These are phyloP conservation scores for Ariolimax columbianus DNA, from an alignment of 2,888 invertebrate species.

Conservation along the genomic window DNA sequence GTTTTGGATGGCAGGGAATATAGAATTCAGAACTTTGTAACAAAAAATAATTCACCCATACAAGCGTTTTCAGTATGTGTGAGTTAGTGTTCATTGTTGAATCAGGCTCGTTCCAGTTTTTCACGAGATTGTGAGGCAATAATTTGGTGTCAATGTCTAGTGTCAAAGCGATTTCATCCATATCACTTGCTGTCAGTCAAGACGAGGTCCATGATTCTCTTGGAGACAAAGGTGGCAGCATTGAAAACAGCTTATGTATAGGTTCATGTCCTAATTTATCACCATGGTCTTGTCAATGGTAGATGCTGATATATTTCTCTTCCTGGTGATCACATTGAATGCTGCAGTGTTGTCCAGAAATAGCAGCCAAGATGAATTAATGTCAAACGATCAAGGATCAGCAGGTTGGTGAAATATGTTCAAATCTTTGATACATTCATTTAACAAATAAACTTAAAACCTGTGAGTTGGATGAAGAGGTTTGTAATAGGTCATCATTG, in stretches of 20 bases:
- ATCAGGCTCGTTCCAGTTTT: too few relatives aligned
- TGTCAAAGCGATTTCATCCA: too few relatives aligned
- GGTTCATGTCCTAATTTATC: not conserved
- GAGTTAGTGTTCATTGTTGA: too few relatives aligned
- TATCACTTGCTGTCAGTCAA: too few relatives aligned
- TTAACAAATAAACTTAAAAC: too few relatives aligned
- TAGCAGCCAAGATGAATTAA: conserved; percentile 7
- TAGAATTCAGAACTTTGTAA: not conserved
- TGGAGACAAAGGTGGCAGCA: not conserved
- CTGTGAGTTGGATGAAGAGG: too few relatives aligned
- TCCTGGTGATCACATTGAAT: not conserved
- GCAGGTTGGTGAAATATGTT: not conserved
- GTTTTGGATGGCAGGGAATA: not conserved
- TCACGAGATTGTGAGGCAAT: too few relatives aligned
- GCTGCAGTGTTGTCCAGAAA: not conserved
- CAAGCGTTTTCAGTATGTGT: not conserved
- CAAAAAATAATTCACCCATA: not conserved
- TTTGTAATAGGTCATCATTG: too few relatives aligned
- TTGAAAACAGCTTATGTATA: not conserved
- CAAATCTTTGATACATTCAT: too few relatives aligned
- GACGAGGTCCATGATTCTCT: too few relatives aligned
- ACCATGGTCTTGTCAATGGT: not conserved
- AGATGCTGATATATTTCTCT: not conserved
- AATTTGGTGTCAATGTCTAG: too few relatives aligned
- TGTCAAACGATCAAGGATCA: conserved; percentile 11